These are phyloP conservation scores for Cheilosia variabilis DNA, from an alignment of 2,888 invertebrate genomes.

Conservation along the genomic window DNA sequence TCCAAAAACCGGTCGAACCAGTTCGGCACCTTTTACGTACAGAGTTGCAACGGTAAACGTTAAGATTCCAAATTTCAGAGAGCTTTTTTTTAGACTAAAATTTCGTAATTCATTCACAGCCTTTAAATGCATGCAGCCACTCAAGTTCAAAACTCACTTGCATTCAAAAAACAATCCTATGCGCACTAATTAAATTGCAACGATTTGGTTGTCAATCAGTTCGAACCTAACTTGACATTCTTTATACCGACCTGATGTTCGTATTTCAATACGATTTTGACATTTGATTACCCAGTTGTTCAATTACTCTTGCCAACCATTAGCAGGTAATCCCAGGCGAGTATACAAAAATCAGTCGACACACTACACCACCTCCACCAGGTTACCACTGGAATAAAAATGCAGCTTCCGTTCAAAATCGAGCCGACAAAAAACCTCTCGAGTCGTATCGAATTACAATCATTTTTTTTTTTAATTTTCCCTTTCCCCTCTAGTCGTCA, in stretches of 20 bases:
- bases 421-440: slow-evolving; percentile 42
- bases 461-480: slow-evolving; percentile 44
- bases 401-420: slow-evolving; percentile 51
- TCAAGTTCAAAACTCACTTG: not conserved
- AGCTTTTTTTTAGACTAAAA: too few species aligned
- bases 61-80: too few species aligned
- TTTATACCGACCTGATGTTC: slow-evolving; percentile 10
- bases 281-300: slow-evolving; percentile 66
- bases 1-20: too few species aligned
- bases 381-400: slow-evolving; percentile 41
- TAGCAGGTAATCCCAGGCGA: slow-evolving; percentile 67
- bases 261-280: slow-evolving; percentile 47
- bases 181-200: not conserved
- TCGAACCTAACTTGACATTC: slow-evolving; percentile 1
- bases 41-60: too few species aligned
- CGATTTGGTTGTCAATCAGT: slow-evolving; percentile 33
- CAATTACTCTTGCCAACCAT: slow-evolving; percentile 65
- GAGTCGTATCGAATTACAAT: slow-evolving; percentile 65
- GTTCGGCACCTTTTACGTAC: too few species aligned
- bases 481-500: not conserved
- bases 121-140: too few species aligned
- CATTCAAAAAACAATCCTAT: too few species aligned
- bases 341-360: slow-evolving; percentile 17
- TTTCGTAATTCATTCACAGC: too few species aligned
- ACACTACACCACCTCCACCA: slow-evolving; percentile 40